Percentiles rank a stretch among this genome's conserved stretches.
Conservation (phyloP, 2,797 vertebrate genomes). For the Apogon talboti region DNA sequence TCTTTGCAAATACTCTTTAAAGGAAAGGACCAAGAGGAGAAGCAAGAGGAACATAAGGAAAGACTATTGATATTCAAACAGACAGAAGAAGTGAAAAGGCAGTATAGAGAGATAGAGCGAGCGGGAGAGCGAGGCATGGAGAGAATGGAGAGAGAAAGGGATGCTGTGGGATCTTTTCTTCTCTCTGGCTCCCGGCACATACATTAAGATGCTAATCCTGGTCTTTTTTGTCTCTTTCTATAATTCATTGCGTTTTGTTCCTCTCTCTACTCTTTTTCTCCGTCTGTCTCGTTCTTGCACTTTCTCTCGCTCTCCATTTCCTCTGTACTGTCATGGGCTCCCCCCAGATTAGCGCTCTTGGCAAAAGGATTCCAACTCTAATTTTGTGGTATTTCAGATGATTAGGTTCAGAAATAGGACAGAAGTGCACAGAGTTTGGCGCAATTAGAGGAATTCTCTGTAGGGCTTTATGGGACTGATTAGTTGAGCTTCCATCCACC, state of each 20-base stretch:
- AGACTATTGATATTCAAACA: constrained; percentile 72
- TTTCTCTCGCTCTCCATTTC: constrained; percentile 62
- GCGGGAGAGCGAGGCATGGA: constrained; percentile 31
- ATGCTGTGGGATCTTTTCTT: constrained; percentile 78
- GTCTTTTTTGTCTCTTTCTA: constrained; percentile 80
- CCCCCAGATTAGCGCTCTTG: constrained; percentile 73
- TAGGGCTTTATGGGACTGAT: constrained; percentile 73
- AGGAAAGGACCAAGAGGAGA: constrained; percentile 42
- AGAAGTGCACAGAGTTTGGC: constrained; percentile 73
- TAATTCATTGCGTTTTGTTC: constrained; percentile 82
- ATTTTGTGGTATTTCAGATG: constrained; percentile 81
- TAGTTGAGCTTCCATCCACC: constrained; percentile 68
- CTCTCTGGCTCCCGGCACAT: constrained; percentile 75
- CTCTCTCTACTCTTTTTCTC: constrained; percentile 56
- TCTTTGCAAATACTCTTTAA: constrained; percentile 40
- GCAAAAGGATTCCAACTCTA: constrained; percentile 77
- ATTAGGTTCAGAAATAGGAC: constrained; percentile 80
- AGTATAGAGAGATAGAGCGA: constrained; percentile 49
- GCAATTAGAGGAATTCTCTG: constrained; percentile 76
- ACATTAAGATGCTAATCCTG: constrained; percentile 84
- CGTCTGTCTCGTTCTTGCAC: constrained; percentile 59
- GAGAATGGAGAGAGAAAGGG: constrained; percentile 57
- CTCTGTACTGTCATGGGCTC: constrained; percentile 67
- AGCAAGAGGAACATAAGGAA: constrained; percentile 54
- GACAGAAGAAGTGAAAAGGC: constrained; percentile 51